Evolutionary conservation across 1,140 invertebrate species (phyloP).

Genomic region (Planococcus citri): DNA sequence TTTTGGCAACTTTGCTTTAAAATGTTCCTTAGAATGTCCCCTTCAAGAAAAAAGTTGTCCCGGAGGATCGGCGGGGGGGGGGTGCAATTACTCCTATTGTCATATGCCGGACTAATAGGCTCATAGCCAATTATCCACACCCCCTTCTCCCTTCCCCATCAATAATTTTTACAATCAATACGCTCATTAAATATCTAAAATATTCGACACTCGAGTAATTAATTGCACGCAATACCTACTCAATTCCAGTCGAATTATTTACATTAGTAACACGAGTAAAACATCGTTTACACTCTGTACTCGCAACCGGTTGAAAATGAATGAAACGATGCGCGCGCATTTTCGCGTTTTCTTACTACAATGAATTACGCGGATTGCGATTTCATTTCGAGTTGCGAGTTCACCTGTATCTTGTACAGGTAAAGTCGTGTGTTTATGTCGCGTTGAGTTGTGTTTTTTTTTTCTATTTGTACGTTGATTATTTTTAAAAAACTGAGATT

Average conservation of each 20-base stretch:
- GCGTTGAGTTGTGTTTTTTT: neutral
- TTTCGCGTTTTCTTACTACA: neutral
- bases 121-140: too few relatives aligned
- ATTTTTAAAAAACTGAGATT: too few relatives aligned
- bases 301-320: neutral
- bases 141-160: too few relatives aligned
- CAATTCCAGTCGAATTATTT: neutral
- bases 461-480: too few relatives aligned
- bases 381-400: neutral
- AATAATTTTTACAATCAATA: too few relatives aligned
- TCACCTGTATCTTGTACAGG: neutral
- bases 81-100: too few relatives aligned
- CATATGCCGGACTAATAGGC: too few relatives aligned
- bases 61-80: too few relatives aligned
- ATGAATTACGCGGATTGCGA: neutral
- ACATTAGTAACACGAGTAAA: neutral
- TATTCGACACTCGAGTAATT: neutral
- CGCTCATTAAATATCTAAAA: too few relatives aligned
- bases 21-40: too few relatives aligned
- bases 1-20: too few relatives aligned
- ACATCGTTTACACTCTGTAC: neutral
- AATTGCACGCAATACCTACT: neutral
- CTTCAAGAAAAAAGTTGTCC: too few relatives aligned
- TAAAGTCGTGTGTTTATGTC: neutral
- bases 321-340: neutral